These are phyloP conservation scores for Andrena camellia DNA, from an alignment of 2,888 invertebrate species.

Conservation along the genomic window DNA sequence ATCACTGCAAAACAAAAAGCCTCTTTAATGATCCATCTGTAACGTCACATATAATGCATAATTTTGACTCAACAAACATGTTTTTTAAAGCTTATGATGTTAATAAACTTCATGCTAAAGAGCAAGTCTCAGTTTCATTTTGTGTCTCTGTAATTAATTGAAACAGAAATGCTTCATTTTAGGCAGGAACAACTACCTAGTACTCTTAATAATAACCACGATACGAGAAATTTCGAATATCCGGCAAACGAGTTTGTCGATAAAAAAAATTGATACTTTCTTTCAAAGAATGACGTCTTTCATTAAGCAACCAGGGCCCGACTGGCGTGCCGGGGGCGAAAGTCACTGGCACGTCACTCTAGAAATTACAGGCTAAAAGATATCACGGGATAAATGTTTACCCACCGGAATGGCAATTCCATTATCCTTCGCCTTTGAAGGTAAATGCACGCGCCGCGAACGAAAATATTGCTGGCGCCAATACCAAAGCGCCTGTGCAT, in stretches of 20 bases:
- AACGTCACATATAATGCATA: no score
- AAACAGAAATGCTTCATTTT: no score
- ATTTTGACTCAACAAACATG: no score
- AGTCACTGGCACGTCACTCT: slow-evolving; percentile 57
- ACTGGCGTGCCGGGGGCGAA: background rate
- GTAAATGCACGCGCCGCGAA: slow-evolving; percentile 56
- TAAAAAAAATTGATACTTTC: background rate
- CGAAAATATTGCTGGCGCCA: slow-evolving; percentile 61
- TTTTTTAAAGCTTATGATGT: no score
- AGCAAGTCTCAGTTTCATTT: no score
- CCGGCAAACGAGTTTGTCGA: background rate
- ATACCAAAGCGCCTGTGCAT: slow-evolving; percentile 23
- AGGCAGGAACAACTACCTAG: no score
- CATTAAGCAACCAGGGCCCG: background rate
- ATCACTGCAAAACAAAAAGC: no score
- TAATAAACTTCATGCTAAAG: no score
- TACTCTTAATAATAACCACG: no score
- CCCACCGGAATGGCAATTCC: slow-evolving; percentile 75
- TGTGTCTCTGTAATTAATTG: no score
- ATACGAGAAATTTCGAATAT: background rate
- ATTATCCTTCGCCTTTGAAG: slow-evolving; percentile 77
- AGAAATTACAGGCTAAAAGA: slow-evolving; percentile 73
- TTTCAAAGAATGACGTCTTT: background rate
- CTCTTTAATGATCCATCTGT: no score
- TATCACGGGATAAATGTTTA: slow-evolving; percentile 73